Conservation (phyloP, 2,797 vertebrate species). For the Acestrorhynchus altus region DNA sequence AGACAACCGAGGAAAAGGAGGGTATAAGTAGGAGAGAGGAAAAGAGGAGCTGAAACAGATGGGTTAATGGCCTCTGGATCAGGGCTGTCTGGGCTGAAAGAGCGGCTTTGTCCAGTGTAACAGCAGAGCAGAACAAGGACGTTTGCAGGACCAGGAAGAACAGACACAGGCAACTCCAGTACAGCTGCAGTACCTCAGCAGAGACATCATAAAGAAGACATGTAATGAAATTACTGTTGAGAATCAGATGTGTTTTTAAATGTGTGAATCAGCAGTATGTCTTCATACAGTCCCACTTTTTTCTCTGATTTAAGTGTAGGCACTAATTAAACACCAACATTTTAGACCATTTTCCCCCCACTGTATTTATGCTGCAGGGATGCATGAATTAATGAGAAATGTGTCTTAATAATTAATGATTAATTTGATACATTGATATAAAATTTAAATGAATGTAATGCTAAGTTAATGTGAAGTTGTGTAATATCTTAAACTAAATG, state of each 20-base stretch:
- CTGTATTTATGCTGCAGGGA: neutral
- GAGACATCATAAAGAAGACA: no score
- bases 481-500: neutral
- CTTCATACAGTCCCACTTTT: neutral
- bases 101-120: constrained; percentile 32
- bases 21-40: neutral
- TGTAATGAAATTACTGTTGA: no score
- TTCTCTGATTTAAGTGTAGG: neutral
- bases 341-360: neutral
- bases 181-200: neutral
- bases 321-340: neutral
- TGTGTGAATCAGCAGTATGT: neutral
- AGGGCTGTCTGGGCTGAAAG: constrained; percentile 22
- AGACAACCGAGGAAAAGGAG: constrained; percentile 17
- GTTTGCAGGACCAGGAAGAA: neutral
- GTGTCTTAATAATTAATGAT: neutral
- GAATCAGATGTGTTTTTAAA: neutral
- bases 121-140: neutral
- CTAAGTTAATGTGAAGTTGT: neutral
- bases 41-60: constrained; percentile 24
- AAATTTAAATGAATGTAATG: neutral
- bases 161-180: constrained; percentile 5
- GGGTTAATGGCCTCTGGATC: constrained; percentile 19
- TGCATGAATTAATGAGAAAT: neutral
- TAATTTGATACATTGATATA: neutral